phyloP scores from a whole-genome alignment of 2,888 invertebrate genomes.

The Xylota sylvarum region DNA sequence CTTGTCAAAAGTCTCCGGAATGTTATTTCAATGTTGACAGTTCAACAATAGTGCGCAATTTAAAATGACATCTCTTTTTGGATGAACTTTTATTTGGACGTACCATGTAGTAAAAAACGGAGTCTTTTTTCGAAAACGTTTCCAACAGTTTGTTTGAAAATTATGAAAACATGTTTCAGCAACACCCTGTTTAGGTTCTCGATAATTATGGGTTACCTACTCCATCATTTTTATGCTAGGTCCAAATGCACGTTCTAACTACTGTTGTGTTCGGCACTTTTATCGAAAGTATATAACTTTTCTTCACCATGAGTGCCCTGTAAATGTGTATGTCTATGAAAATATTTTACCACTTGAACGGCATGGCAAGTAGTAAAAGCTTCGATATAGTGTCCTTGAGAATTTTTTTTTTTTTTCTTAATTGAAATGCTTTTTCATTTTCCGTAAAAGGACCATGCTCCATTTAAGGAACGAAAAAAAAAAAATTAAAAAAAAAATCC shows the following conservation, averaged over 20 bases:
- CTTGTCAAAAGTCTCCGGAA: no score
- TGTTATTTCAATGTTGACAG: no score
- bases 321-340: conserved; percentile 27
- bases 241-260: conserved; percentile 29
- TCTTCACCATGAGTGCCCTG: neutral
- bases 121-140: no score
- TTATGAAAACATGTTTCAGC: no score
- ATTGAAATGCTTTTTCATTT: conserved; percentile 30
- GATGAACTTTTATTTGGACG: no score
- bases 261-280: conserved; percentile 38
- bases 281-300: conserved; percentile 15
- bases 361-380: conserved; percentile 40
- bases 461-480: conserved; percentile 21
- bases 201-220: neutral
- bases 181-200: conserved; percentile 7
- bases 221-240: neutral
- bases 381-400: conserved; percentile 36
- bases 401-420: conserved; percentile 26
- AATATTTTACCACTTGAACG: conserved; percentile 28
- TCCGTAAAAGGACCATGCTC: conserved; percentile 35
- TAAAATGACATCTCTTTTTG: no score
- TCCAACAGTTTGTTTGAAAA: no score
- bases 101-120: no score
- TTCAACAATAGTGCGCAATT: no score
- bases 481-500: conserved; percentile 1